These are phyloP conservation scores for Epinephelus moara DNA, from an alignment of 2,113 vertebrate species.

Conservation along the genomic window DNA sequence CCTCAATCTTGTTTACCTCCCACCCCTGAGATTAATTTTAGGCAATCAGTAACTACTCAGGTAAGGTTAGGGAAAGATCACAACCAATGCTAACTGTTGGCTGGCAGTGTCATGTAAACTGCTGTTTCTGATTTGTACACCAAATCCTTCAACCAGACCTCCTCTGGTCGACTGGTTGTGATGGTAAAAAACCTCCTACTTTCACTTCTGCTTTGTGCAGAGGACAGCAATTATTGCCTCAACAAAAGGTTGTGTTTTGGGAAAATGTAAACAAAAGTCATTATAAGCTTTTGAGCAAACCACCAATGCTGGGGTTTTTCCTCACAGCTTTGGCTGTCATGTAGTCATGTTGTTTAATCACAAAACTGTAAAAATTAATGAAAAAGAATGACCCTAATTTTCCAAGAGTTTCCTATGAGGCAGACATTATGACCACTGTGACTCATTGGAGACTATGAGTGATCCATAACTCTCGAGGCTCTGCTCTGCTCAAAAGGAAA, in stretches of 20 bases:
- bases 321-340: background rate
- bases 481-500: slow-evolving; percentile 51
- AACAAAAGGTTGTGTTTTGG: background rate
- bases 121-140: background rate
- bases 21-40: background rate
- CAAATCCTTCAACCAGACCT: background rate
- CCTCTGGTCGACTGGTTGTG: background rate
- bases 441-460: slow-evolving; percentile 40
- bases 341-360: slow-evolving; percentile 30
- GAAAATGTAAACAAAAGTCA: background rate
- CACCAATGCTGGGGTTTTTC: background rate
- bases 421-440: slow-evolving; percentile 27
- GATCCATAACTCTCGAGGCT: slow-evolving; percentile 42
- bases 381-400: background rate
- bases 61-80: background rate
- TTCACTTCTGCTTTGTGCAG: background rate
- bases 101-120: background rate
- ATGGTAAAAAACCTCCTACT: background rate
- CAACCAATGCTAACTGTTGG: background rate
- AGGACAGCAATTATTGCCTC: background rate
- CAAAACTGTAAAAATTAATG: background rate
- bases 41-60: background rate
- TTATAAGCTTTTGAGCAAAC: background rate
- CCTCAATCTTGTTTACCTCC: background rate
- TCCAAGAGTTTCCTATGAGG: slow-evolving; percentile 11